A percentile compares a stretch with the other conserved stretches of the same genome.
Evolutionary conservation across 1,140 invertebrate genomes (phyloP).

Genomic region (Amyelois transitella): DNA sequence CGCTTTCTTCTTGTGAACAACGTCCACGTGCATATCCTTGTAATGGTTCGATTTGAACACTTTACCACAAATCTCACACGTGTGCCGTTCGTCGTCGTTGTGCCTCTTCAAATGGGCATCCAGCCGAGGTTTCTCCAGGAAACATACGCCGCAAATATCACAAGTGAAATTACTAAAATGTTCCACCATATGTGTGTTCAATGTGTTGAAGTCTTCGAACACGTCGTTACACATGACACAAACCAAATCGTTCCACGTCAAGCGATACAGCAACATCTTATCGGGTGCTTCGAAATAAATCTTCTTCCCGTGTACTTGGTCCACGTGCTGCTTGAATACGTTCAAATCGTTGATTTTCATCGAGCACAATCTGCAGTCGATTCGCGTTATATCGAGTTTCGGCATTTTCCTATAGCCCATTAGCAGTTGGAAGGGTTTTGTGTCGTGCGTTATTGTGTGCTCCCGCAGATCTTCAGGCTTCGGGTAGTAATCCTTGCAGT

Average conservation of each 20-base stretch:
- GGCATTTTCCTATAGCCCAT: constrained; percentile 67
- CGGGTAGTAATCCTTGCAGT: constrained; percentile 63
- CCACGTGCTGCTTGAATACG: constrained; percentile 56
- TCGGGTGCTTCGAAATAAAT: constrained; percentile 61
- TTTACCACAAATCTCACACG: constrained; percentile 63
- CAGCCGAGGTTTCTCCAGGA: constrained; percentile 52
- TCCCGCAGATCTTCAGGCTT: constrained; percentile 63
- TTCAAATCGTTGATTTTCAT: constrained; percentile 53
- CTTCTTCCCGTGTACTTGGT: constrained; percentile 51
- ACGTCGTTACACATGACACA: constrained; percentile 64
- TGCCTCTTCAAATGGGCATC: constrained; percentile 59
- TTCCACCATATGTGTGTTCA: constrained; percentile 63
- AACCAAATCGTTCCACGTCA: constrained; percentile 62
- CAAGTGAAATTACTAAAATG: constrained; percentile 65
- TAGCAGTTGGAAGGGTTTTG: constrained; percentile 55
- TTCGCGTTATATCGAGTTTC: constrained; percentile 60
- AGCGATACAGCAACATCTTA: constrained; percentile 46
- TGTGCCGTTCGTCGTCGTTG: constrained; percentile 53
- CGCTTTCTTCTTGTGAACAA: constrained; percentile 64
- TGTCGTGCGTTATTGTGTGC: constrained; percentile 56
- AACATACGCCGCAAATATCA: constrained; percentile 61
- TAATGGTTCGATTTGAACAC: constrained; percentile 66
- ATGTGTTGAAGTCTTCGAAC: constrained; percentile 60
- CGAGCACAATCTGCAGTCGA: constrained; percentile 57
- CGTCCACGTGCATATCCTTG: constrained; percentile 65